These are phyloP conservation scores for Anguilla megastoma DNA, from an alignment of 2,797 vertebrate genomes.

Conservation along the genomic window DNA sequence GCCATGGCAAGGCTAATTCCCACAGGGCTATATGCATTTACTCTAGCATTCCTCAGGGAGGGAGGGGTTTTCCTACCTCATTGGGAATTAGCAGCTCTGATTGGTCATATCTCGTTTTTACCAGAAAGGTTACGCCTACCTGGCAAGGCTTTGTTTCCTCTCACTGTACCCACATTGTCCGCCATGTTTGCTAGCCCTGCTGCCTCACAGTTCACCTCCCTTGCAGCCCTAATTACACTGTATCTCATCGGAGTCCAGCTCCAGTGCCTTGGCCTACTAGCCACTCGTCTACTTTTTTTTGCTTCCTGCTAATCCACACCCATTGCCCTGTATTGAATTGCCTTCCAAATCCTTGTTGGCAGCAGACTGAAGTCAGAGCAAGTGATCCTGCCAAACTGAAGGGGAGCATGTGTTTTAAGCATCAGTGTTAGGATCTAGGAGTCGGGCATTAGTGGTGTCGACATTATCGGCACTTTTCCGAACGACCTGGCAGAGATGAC, in stretches of 20 bases:
- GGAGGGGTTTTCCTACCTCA: not conserved
- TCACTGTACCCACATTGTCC: not conserved
- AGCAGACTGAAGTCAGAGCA: slow-evolving; percentile 33
- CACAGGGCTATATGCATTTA: not conserved
- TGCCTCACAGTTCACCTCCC: not conserved
- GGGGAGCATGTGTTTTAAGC: slow-evolving; percentile 15
- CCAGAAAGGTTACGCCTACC: not conserved
- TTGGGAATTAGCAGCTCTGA: not conserved
- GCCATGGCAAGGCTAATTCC: not conserved
- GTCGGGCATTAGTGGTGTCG: not conserved
- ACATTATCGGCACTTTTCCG: not conserved
- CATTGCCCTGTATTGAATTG: slow-evolving; percentile 45
- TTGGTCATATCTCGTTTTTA: not conserved
- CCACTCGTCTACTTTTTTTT: not conserved
- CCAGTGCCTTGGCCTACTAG: not conserved
- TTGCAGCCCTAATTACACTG: not conserved
- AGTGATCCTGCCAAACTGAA: slow-evolving; percentile 25
- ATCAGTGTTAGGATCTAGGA: not conserved
- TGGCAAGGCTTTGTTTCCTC: not conserved
- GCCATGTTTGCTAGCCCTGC: not conserved
- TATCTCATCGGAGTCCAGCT: not conserved
- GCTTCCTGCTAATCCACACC: slow-evolving; percentile 34
- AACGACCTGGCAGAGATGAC: not conserved
- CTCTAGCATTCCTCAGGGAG: not conserved
- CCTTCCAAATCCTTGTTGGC: slow-evolving; percentile 50